Evolutionary conservation across 2,888 invertebrate genomes (phyloP).

Genomic region (Ecdyonurus torrentis): DNA sequence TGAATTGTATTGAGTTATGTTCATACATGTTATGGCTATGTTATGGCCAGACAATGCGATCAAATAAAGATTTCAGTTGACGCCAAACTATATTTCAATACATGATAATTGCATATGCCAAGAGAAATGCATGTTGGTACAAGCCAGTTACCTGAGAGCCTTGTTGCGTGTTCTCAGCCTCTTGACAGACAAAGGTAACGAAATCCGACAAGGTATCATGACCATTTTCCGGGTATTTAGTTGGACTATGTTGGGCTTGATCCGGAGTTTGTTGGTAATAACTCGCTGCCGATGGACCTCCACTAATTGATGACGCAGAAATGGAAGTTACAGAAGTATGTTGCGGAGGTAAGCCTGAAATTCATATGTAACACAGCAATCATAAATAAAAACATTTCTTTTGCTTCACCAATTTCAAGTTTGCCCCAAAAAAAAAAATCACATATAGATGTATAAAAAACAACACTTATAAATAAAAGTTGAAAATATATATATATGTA

Average conservation of each 20-base stretch:
- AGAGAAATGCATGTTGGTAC: too few species aligned
- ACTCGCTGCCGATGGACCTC: conserved; percentile 18
- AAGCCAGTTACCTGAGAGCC: conserved; percentile 44
- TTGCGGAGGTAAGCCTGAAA: conserved; percentile 31
- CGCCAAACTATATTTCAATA: too few species aligned
- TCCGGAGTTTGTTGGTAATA: conserved; percentile 34
- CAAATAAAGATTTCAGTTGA: neutral
- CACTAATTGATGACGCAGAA: conserved; percentile 32
- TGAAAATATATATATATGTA: too few species aligned
- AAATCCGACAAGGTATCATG: conserved; percentile 90
- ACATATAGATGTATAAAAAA: neutral
- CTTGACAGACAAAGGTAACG: conserved; percentile 93
- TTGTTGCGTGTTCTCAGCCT: conserved; percentile 63
- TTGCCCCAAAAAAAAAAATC: neutral
- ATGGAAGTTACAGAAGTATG: conserved; percentile 32
- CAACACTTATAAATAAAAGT: neutral
- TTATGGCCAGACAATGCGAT: neutral
- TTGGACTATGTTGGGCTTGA: conserved; percentile 29
- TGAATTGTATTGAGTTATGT: too few species aligned
- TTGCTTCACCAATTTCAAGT: neutral
- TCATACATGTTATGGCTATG: neutral
- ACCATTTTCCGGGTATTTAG: conserved; percentile 66
- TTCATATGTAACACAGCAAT: neutral
- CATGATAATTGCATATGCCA: too few species aligned
- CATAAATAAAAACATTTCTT: neutral